Evolutionary conservation across 2,888 invertebrate genomes (phyloP), one percentile per base, ranked within the genome.

Genomic region (Malthinus flaveolus): DNA sequence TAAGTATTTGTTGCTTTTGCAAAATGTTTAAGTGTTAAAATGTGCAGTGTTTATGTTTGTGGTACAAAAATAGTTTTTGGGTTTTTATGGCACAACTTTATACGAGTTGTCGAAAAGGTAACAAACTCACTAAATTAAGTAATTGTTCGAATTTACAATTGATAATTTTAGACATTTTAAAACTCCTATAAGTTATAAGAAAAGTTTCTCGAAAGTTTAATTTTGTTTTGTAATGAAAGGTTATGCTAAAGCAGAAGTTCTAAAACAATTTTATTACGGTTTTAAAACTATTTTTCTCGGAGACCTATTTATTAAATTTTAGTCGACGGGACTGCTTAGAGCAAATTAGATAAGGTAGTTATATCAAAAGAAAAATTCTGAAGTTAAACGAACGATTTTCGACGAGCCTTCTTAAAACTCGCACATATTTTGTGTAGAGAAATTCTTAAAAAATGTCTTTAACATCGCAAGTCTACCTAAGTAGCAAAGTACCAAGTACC

Each of bases 1-100:
- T 52, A 47, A 37, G 51, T 51, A 61, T 49, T 58, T 45, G 59
- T 56, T 64, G 59, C 52, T 66, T 64, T 62, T 53, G 56, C 63
- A 61, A 59, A 64, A 66, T 68, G 68, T 66, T 65, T 65, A 61
- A 66, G 66, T 67, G 66, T 61, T 68, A 67, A 68, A 67, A 68
- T 68, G 68, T 65, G 65, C 61, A 61, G 65, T 68, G 68, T 68
- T 68, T 67, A 67, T 68, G 64, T 67, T 68, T 67, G 52, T 64
- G 63, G 66, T 66, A 66, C 67, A 61, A 68, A 68, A 68, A 68
- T 68, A 68, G 68, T 68, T 66, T 63, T 64, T 60, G 66, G 66
- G 67, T 68, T 66, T 68, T 66, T 62, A 64, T 64, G 63, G 60
- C 59, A 64, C 57, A 57, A 64, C 62, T 59, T 62, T 59, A 49